These are phyloP conservation scores for Xenopus petersii DNA, from an alignment of 2,797 vertebrate genomes.

Conservation along the genomic window DNA sequence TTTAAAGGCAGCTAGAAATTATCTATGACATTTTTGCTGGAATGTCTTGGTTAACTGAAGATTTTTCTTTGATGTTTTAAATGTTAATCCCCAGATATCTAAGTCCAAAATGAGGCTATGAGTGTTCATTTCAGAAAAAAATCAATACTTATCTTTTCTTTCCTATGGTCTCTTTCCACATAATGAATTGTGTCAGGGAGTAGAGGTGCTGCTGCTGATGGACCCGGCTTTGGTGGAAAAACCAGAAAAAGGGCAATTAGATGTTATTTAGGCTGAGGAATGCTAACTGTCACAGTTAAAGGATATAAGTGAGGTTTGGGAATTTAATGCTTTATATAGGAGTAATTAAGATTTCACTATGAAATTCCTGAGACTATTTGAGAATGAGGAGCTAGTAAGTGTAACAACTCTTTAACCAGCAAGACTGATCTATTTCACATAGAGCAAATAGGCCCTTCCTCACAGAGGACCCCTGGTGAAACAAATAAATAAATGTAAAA, in stretches of 20 bases:
- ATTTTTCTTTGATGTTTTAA: constrained; percentile 46
- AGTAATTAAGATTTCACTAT: constrained; percentile 32
- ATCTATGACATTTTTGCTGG: constrained; percentile 45
- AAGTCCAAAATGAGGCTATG: constrained; percentile 45
- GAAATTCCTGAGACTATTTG: constrained; percentile 29
- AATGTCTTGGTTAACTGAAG: constrained; percentile 45
- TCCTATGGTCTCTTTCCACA: constrained; percentile 46
- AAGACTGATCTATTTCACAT: constrained; percentile 33
- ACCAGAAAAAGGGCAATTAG: constrained; percentile 23
- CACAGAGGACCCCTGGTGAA: constrained; percentile 22
- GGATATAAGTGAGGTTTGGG: constrained; percentile 35
- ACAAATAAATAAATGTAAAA: not conserved
- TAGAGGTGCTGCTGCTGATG: constrained; percentile 43
- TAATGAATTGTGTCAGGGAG: constrained; percentile 49
- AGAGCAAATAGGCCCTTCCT: constrained; percentile 38
- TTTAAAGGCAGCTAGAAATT: constrained; percentile 39
- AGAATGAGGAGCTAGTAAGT: constrained; percentile 21
- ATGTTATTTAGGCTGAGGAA: constrained; percentile 37
- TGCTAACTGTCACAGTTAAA: constrained; percentile 32
- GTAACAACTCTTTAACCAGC: constrained; percentile 33
- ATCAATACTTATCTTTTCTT: constrained; percentile 49
- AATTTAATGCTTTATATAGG: constrained; percentile 10
- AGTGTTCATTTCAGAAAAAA: constrained; percentile 48
- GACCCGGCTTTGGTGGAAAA: constrained; percentile 16
- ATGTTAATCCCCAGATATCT: constrained; percentile 48